phyloP scores from a whole-genome alignment of 2,113 vertebrate species.

The Corythornis vintsioides region DNA sequence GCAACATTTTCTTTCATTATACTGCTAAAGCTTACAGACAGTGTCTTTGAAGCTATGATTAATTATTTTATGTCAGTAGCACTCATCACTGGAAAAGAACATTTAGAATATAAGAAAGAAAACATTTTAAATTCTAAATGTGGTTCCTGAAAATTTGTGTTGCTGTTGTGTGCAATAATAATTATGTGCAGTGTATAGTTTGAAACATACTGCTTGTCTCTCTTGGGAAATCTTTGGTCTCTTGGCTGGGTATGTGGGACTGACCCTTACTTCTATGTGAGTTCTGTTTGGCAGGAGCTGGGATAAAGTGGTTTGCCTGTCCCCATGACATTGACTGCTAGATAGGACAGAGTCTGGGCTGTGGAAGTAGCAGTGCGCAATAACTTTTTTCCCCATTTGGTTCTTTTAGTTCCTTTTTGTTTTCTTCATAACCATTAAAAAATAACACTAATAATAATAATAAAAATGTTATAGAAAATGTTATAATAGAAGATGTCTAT shows the following conservation, averaged over 20 bases:
- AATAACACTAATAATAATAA: neutral
- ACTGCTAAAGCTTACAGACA: neutral
- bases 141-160: neutral
- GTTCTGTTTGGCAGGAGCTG: neutral
- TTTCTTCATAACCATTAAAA: neutral
- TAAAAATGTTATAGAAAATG: neutral
- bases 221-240: neutral
- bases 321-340: rapidly evolving
- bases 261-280: neutral
- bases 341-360: rapidly evolving
- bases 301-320: neutral
- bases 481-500: neutral
- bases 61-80: neutral
- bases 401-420: neutral
- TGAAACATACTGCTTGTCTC: neutral
- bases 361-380: neutral
- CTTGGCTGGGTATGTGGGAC: neutral
- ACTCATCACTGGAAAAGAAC: neutral
- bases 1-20: neutral
- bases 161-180: neutral
- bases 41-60: neutral
- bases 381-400: neutral
- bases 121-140: neutral
- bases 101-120: neutral
- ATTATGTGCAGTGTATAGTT: neutral